These are phyloP conservation scores for Tribolium castaneum DNA, from an alignment of 1,140 invertebrate genomes.

Conservation along the genomic window DNA sequence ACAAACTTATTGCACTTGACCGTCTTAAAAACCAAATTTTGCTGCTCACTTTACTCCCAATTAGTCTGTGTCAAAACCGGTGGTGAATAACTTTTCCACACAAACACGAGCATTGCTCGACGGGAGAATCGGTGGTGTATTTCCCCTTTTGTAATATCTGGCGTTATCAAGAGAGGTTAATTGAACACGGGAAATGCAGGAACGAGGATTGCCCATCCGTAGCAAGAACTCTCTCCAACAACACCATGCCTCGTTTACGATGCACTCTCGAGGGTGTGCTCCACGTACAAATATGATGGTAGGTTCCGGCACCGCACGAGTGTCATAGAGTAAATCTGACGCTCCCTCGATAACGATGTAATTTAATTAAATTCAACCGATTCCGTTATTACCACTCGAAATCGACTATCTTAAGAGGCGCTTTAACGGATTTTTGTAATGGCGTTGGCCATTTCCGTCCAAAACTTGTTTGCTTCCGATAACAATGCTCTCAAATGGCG, in stretches of 20 bases:
- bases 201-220: constrained; percentile 7
- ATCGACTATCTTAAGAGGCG: constrained; percentile 16
- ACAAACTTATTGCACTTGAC: too few relatives aligned
- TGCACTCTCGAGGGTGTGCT: constrained; percentile 17
- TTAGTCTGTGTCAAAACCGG: too few relatives aligned
- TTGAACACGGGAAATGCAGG: constrained; percentile 26
- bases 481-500: constrained; percentile 16
- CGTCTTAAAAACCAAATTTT: too few relatives aligned
- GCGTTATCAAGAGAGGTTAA: constrained; percentile 29
- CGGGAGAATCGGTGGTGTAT: not conserved
- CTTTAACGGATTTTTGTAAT: constrained; percentile 14
- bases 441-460: constrained; percentile 24
- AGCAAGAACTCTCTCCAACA: constrained; percentile 19
- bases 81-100: not conserved
- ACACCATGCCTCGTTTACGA: constrained; percentile 26
- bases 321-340: constrained; percentile 11
- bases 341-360: constrained; percentile 9
- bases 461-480: constrained; percentile 19
- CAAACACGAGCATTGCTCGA: not conserved
- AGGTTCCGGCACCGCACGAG: not conserved
- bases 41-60: too few relatives aligned
- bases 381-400: constrained; percentile 1
- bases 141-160: constrained; percentile 29
- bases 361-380: constrained; percentile 28
- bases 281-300: constrained; percentile 25